Evolutionary conservation across 2,797 vertebrate genomes (phyloP).

Genomic region (Ammospiza maritima): DNA sequence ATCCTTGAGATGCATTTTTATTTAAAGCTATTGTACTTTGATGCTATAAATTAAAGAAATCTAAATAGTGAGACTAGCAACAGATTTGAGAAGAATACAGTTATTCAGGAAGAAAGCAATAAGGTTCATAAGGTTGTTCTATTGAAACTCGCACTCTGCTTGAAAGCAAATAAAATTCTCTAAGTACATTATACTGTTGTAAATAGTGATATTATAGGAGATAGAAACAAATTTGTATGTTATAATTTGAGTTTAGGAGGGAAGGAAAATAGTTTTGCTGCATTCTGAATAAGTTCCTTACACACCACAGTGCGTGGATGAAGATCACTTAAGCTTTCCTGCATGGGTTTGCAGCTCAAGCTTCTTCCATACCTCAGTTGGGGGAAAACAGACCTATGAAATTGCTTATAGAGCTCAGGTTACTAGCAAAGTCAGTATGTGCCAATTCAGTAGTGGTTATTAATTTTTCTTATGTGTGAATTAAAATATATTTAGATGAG

Average conservation of each 20-base stretch:
- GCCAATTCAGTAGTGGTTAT: neutral
- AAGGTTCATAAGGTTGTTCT: neutral
- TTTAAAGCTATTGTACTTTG: neutral
- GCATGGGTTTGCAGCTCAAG: neutral
- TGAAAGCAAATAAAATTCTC: neutral
- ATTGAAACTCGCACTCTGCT: neutral
- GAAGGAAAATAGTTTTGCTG: neutral
- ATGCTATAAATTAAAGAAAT: neutral
- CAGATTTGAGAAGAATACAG: neutral
- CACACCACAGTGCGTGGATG: accelerated
- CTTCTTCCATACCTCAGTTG: neutral
- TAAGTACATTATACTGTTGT: neutral
- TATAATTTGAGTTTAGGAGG: neutral
- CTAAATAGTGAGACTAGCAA: neutral
- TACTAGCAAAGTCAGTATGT: neutral
- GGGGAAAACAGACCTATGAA: neutral
- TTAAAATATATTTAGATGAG: neutral
- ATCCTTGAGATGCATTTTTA: neutral
- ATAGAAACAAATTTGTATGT: neutral
- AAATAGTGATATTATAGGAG: neutral
- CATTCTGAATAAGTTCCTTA: neutral
- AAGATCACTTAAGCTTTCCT: neutral
- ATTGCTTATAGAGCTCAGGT: neutral
- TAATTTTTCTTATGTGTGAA: neutral
- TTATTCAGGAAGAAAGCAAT: neutral